phyloP scores from a whole-genome alignment of 2,797 vertebrate species.

The Borostomias antarcticus region DNA sequence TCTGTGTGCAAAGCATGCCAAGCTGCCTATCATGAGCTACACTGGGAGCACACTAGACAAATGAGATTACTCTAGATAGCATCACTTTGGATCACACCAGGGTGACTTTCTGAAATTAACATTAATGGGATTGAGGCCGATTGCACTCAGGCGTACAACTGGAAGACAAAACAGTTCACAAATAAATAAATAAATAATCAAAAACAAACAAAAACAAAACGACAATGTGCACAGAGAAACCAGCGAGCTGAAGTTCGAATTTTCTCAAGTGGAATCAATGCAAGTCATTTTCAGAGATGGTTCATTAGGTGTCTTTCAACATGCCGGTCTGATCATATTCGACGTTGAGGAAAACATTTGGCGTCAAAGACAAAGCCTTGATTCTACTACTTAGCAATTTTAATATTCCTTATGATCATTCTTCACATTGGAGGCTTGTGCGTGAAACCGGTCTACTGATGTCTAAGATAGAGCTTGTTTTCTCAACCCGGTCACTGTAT shows the following conservation, averaged over 20 bases:
- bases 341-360: conserved; percentile 47
- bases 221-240: conserved; percentile 34
- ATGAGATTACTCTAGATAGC: conserved; percentile 47
- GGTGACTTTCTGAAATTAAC: conserved; percentile 10
- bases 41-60: conserved; percentile 58
- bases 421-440: conserved; percentile 41
- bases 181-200: conserved; percentile 68
- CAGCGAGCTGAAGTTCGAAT: conserved; percentile 42
- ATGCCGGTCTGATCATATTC: conserved; percentile 37
- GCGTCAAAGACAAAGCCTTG: conserved; percentile 59
- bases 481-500: conserved; percentile 4
- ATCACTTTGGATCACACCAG: conserved; percentile 30
- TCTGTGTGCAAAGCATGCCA: conserved; percentile 75
- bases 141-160: conserved; percentile 55
- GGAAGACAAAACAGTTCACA: conserved; percentile 69
- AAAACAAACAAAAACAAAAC: conserved; percentile 50
- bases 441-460: conserved; percentile 41
- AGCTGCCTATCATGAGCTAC: conserved; percentile 70
- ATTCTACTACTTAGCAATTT: conserved; percentile 59
- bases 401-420: conserved; percentile 45
- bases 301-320: conserved; percentile 46
- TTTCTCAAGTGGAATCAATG: conserved; percentile 41
- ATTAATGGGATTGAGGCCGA: conserved; percentile 42
- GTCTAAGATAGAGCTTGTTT: conserved; percentile 12
- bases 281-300: conserved; percentile 36